Percentiles rank a stretch among this genome's conserved stretches.
Conservation (phyloP, 2,888 invertebrate genomes). For the Eupithecia exiguata region DNA sequence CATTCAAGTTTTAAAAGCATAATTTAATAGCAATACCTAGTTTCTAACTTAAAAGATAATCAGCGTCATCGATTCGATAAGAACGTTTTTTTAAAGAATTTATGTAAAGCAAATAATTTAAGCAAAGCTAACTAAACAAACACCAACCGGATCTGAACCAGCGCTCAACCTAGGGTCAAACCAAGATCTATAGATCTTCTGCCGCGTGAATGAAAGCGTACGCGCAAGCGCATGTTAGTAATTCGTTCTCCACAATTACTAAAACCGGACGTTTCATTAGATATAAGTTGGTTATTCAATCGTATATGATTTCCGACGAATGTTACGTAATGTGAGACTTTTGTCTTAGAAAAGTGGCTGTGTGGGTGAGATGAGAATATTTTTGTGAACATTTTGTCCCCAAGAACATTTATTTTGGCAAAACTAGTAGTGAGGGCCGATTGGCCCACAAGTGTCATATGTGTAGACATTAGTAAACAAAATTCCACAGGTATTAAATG, state of each 20-base stretch:
- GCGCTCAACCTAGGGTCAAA: neutral
- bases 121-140: neutral
- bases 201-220: conserved; percentile 3
- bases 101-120: neutral
- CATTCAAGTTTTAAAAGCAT: no score
- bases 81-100: neutral
- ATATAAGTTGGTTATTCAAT: conserved; percentile 23
- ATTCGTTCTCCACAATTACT: conserved; percentile 7
- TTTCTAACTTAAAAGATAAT: neutral
- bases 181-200: conserved; percentile 6
- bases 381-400: neutral
- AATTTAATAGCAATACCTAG: no score
- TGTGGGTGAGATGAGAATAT: neutral
- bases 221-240: neutral
- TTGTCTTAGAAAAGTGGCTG: neutral
- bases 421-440: no score
- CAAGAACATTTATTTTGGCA: no score
- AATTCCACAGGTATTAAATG: no score
- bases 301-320: conserved; percentile 16
- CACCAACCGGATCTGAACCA: neutral
- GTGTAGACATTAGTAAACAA: no score
- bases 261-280: conserved; percentile 17
- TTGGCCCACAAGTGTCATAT: no score
- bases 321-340: conserved; percentile 15
- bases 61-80: neutral